Evolutionary conservation across 2,113 vertebrate species (phyloP).

Genomic region (Pituophis catenifer): DNA sequence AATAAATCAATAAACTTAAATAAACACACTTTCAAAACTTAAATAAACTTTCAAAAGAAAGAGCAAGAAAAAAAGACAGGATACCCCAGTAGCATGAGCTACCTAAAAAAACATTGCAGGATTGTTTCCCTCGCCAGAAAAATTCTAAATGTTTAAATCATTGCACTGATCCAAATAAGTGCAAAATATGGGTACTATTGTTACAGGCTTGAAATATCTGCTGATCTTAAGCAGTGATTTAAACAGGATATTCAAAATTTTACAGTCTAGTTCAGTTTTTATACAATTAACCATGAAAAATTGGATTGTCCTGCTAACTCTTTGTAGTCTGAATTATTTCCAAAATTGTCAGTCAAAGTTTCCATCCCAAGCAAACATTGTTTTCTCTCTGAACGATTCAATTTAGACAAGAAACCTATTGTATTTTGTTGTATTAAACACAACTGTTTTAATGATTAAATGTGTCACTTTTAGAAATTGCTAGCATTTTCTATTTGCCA

Average conservation of each 20-base stretch:
- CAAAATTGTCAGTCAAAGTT: conserved; percentile 37
- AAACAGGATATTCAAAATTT: background rate
- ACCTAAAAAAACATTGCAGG: background rate
- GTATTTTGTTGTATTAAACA: conserved; percentile 19
- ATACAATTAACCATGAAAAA: conserved; percentile 6
- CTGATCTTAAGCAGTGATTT: background rate
- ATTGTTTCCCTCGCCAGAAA: background rate
- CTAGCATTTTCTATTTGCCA: conserved; percentile 20
- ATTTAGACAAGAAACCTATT: conserved; percentile 13
- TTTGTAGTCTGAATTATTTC: conserved; percentile 46
- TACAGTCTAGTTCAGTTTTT: conserved; percentile 9
- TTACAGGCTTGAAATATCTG: background rate
- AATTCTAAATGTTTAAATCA: background rate
- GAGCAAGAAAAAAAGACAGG: background rate
- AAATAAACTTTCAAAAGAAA: background rate
- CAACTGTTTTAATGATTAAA: background rate
- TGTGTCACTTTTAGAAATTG: conserved; percentile 27
- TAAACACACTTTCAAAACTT: background rate
- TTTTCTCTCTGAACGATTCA: conserved; percentile 36
- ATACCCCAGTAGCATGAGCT: background rate
- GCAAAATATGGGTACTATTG: background rate
- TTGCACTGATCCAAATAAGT: background rate
- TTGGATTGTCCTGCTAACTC: conserved; percentile 16
- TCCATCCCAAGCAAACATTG: conserved; percentile 20
- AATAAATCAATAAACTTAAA: background rate